These are phyloP conservation scores for Colaptes auratus DNA, from an alignment of 2,113 vertebrate genomes.

Conservation along the genomic window DNA sequence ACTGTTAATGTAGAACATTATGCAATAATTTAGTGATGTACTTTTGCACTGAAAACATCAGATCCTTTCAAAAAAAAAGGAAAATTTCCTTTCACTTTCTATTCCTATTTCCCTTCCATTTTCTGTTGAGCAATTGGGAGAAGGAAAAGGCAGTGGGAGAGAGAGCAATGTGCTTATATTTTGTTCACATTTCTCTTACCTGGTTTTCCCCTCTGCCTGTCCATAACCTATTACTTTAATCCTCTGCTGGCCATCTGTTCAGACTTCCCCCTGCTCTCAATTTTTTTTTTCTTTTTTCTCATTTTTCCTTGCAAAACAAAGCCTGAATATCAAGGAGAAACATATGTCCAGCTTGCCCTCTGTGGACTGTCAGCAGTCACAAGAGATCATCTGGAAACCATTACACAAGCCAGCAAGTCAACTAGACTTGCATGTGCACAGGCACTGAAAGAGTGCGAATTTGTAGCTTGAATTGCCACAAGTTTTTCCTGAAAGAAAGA, in stretches of 20 bases:
- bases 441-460: constrained; percentile 28
- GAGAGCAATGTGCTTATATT: background rate
- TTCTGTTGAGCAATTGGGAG: background rate
- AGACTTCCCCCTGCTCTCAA: background rate
- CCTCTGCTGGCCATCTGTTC: constrained; percentile 23
- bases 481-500: constrained; percentile 25
- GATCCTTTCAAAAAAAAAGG: background rate
- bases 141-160: background rate
- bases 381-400: constrained; percentile 41
- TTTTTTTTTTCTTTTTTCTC: background rate
- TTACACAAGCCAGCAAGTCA: background rate
- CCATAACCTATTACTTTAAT: background rate
- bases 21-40: background rate
- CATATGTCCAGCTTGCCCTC: constrained; percentile 19
- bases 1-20: background rate
- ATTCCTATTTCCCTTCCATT: background rate
- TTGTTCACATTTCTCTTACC: background rate
- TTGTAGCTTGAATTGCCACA: background rate
- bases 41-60: background rate
- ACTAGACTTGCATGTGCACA: background rate
- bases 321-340: constrained; percentile 17
- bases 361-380: constrained; percentile 26
- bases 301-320: background rate
- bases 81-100: background rate
- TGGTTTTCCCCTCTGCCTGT: background rate